Percentiles rank a stretch among this genome's conserved stretches.
Evolutionary conservation across 2,888 invertebrate genomes (phyloP).

Genomic region (Synanthedon andrenaeformis): DNA sequence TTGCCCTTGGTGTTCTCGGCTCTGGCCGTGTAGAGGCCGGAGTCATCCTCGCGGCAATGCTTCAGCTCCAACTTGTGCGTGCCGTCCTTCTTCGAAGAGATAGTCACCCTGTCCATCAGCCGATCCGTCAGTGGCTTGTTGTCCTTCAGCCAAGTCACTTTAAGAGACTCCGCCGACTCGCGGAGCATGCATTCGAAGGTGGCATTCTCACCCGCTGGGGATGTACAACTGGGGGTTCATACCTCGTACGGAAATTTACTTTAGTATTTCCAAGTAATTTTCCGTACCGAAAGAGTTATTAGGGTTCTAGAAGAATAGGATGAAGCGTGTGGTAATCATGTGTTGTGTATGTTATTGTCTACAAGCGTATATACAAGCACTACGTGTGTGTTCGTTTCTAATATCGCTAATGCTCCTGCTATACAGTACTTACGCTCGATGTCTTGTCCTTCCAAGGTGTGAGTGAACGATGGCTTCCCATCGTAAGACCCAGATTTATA

Average conservation of each 20-base stretch:
- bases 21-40: conserved; percentile 91
- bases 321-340: conserved; percentile 52
- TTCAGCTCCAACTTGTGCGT: conserved; percentile 78
- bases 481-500: conserved; percentile 47
- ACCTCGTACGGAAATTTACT: conserved; percentile 30
- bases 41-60: conserved; percentile 82
- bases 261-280: not conserved
- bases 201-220: conserved; percentile 85
- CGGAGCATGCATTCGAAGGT: conserved; percentile 82
- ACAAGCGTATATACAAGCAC: conserved; percentile 66
- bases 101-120: conserved; percentile 79
- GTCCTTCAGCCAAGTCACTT: conserved; percentile 88
- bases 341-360: conserved; percentile 57
- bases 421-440: conserved; percentile 80
- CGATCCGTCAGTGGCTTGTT: conserved; percentile 84
- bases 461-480: conserved; percentile 78
- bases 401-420: conserved; percentile 7
- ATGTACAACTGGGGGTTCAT: conserved; percentile 26
- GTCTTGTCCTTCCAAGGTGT: conserved; percentile 80
- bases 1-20: conserved; percentile 86
- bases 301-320: conserved; percentile 15
- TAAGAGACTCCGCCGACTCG: conserved; percentile 69
- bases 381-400: conserved; percentile 45
- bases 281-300: conserved; percentile 1
- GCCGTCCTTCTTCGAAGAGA: conserved; percentile 68